phyloP scores from a whole-genome alignment of 2,888 invertebrate genomes.

The Drosophila hamatofila region DNA sequence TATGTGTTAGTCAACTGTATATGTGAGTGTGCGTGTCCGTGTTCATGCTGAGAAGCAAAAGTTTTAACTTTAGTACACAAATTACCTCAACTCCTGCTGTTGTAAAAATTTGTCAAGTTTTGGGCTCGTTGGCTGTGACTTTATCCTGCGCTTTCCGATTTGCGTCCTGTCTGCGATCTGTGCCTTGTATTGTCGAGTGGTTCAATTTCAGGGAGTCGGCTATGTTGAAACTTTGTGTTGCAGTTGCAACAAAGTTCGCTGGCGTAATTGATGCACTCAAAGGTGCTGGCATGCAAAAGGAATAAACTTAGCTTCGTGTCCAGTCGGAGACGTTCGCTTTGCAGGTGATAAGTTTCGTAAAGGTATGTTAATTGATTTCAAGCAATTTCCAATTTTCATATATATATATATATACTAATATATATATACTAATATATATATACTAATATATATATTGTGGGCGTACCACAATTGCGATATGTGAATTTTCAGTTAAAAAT shows the following conservation, averaged over 20 bases:
- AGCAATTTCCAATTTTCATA: constrained; percentile 17
- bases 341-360: constrained; percentile 70
- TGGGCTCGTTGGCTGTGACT: constrained; percentile 34
- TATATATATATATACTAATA: too few species aligned
- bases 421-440: too few species aligned
- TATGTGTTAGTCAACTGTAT: neutral
- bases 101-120: constrained; percentile 75
- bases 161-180: neutral
- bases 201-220: constrained; percentile 41
- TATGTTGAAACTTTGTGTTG: constrained; percentile 50
- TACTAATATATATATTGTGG: too few species aligned
- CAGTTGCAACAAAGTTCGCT: constrained; percentile 61
- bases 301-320: constrained; percentile 33
- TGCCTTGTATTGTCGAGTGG: constrained; percentile 8
- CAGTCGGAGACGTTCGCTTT: constrained; percentile 44
- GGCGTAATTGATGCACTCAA: constrained; percentile 74
- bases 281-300: constrained; percentile 33
- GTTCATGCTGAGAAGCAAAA: constrained; percentile 46
- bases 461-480: too few species aligned
- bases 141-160: neutral
- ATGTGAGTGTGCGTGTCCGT: neutral
- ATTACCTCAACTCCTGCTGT: constrained; percentile 72
- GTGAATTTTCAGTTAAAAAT: constrained; percentile 60
- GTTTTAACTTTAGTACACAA: constrained; percentile 74
- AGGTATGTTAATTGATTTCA: constrained; percentile 70